These are phyloP conservation scores for Scalopus aquaticus DNA, from an alignment of 2,113 vertebrate genomes.

Conservation along the genomic window DNA sequence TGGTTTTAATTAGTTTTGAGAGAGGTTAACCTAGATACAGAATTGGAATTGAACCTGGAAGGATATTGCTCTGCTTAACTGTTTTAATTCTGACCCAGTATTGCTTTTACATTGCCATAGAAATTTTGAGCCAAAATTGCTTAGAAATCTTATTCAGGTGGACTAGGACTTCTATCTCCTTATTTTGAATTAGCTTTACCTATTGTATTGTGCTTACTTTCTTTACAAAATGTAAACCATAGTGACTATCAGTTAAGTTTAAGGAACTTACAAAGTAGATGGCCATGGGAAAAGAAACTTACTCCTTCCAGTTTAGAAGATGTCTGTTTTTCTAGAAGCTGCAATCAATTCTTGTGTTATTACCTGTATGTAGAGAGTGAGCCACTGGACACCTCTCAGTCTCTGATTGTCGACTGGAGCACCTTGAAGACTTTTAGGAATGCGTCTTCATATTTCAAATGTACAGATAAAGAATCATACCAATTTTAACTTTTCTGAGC, in stretches of 20 bases:
- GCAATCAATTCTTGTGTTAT: neutral
- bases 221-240: slow-evolving; percentile 21
- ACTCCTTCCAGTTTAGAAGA: neutral
- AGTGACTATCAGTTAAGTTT: neutral
- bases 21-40: slow-evolving; percentile 32
- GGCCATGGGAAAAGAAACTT: neutral
- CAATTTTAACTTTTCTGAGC: neutral
- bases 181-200: neutral
- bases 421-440: neutral
- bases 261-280: neutral
- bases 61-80: slow-evolving; percentile 6
- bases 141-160: neutral
- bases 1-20: slow-evolving; percentile 68
- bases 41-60: slow-evolving; percentile 30
- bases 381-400: neutral
- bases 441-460: neutral
- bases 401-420: neutral
- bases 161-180: neutral
- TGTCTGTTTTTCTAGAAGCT: neutral
- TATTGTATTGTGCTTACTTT: neutral
- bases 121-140: neutral
- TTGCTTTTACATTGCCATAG: neutral
- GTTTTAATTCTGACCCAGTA: neutral
- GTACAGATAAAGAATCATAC: neutral
- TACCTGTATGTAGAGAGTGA: neutral